Evolutionary conservation across 1,140 invertebrate genomes (phyloP).

Genomic region (Philaenus spumarius): DNA sequence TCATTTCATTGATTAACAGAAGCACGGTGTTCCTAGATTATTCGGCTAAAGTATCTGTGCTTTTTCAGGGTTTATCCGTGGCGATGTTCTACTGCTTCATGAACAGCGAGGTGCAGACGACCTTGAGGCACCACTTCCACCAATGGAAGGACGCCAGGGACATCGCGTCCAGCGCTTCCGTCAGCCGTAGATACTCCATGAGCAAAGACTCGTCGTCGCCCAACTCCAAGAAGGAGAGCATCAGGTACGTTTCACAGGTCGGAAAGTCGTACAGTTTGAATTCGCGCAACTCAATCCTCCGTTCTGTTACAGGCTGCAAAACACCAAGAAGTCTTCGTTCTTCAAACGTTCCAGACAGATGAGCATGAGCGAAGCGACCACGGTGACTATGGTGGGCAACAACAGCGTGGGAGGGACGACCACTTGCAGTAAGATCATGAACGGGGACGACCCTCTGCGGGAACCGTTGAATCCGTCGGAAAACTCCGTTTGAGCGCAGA

Average conservation of each 20-base stretch:
- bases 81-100: conserved; percentile 87
- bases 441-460: too few species aligned
- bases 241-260: conserved; percentile 58
- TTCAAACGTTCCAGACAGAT: conserved; percentile 23
- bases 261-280: too few species aligned
- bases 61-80: conserved; percentile 69
- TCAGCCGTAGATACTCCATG: conserved; percentile 44
- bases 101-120: conserved; percentile 84
- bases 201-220: conserved; percentile 70
- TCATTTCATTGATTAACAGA: too few species aligned
- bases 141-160: conserved; percentile 63
- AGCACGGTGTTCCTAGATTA: too few species aligned
- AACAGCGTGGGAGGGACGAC: neutral
- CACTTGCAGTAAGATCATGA: neutral
- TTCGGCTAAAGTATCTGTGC: too few species aligned
- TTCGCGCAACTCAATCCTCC: too few species aligned
- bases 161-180: conserved; percentile 43
- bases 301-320: too few species aligned
- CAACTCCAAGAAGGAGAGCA: conserved; percentile 68
- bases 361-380: conserved; percentile 9
- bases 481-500: too few species aligned
- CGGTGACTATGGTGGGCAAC: neutral
- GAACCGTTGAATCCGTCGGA: too few species aligned
- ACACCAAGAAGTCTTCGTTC: neutral
- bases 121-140: conserved; percentile 69